phyloP scores from a whole-genome alignment of 1,140 invertebrate genomes.

The Epicauta chinensis region DNA sequence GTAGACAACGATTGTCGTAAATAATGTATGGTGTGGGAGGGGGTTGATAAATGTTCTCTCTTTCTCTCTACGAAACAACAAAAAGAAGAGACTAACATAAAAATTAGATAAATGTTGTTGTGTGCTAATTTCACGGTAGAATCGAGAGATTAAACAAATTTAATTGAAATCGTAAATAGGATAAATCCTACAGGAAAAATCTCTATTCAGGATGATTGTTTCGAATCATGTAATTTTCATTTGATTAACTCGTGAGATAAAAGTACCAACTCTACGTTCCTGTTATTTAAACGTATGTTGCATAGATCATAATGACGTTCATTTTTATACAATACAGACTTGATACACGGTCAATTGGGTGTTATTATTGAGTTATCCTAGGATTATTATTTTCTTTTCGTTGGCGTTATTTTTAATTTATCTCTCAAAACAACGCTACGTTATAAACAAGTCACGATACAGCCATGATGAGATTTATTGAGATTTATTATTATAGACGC shows the following conservation, averaged over 20 bases:
- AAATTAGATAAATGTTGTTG: too few species aligned
- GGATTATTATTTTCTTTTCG: constrained; percentile 13
- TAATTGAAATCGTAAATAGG: background rate
- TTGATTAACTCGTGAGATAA: too few species aligned
- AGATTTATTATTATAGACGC: constrained; percentile 10
- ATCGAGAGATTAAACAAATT: too few species aligned
- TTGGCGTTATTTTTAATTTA: constrained; percentile 15
- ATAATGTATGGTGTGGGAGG: too few species aligned
- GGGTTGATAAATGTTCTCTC: too few species aligned
- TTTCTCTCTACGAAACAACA: background rate
- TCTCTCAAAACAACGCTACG: constrained; percentile 1
- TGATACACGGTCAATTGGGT: constrained; percentile 6
- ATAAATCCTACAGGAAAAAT: constrained; percentile 15
- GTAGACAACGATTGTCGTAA: too few species aligned
- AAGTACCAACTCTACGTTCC: too few species aligned
- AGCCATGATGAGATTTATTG: constrained; percentile 1
- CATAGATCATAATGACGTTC: too few species aligned
- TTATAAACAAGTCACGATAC: constrained; percentile 14
- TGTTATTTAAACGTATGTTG: too few species aligned
- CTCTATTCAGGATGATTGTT: constrained; percentile 10
- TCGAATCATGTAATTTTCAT: constrained; percentile 2
- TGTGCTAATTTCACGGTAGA: too few species aligned
- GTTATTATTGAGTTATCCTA: constrained; percentile 18
- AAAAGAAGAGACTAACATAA: too few species aligned
- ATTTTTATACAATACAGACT: too few species aligned